These are phyloP conservation scores for Eulemur mongoz DNA, from an alignment of 2,797 vertebrate species.

Conservation along the genomic window DNA sequence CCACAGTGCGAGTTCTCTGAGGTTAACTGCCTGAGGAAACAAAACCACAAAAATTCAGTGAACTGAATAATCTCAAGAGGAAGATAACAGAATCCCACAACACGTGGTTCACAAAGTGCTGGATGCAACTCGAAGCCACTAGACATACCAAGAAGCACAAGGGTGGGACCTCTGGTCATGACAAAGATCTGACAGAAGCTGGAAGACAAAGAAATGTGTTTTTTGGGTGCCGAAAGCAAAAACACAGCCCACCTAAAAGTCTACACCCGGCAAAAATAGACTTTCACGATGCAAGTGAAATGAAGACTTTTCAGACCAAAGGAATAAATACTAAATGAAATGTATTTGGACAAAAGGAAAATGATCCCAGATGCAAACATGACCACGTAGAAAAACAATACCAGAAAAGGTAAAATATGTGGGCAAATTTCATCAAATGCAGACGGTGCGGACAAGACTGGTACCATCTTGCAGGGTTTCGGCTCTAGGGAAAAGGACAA, in stretches of 20 bases:
- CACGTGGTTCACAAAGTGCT: rapidly evolving
- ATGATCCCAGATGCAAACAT: rapidly evolving
- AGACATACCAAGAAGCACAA: not conserved
- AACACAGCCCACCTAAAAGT: not conserved
- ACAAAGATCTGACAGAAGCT: not conserved
- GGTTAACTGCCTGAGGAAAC: not conserved
- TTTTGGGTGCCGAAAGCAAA: not conserved
- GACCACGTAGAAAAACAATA: not conserved
- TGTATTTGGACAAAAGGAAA: not conserved
- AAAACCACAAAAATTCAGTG: not conserved
- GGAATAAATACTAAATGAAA: not conserved
- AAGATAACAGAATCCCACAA: not conserved
- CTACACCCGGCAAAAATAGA: not conserved
- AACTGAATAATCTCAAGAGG: not conserved
- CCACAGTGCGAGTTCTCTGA: rapidly evolving
- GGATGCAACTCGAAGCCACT: not conserved
- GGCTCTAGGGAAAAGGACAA: not conserved
- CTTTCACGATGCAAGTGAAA: not conserved
- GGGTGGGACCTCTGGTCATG: not conserved
- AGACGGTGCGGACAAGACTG: too few species aligned
- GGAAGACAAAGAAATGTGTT: not conserved
- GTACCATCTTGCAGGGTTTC: rapidly evolving
- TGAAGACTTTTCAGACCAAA: not conserved
- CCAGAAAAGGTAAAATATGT: too few species aligned
- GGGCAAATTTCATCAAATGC: rapidly evolving